phyloP scores from a whole-genome alignment of 2,113 vertebrate species.

The Panthera leo region DNA sequence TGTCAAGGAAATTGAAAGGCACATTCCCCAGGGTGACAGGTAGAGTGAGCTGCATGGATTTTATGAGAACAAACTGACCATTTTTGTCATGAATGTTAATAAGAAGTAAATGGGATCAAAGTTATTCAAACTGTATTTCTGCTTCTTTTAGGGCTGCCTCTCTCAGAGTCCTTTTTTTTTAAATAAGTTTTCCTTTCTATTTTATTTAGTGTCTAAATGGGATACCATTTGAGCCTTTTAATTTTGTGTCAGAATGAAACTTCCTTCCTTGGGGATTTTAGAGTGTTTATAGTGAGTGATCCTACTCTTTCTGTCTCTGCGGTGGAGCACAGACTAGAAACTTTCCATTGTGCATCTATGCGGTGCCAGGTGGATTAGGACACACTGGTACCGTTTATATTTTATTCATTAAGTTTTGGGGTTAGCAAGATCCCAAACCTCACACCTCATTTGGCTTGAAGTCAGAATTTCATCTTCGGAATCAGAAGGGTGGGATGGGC shows the following conservation, averaged over 20 bases:
- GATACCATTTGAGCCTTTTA: slow-evolving; percentile 50
- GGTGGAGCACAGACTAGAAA: background rate
- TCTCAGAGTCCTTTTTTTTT: background rate
- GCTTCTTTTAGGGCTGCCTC: background rate
- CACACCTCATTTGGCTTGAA: slow-evolving; percentile 1
- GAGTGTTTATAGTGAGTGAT: background rate
- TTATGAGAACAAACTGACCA: slow-evolving; percentile 75
- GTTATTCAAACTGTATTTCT: slow-evolving; percentile 45
- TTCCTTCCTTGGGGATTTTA: background rate
- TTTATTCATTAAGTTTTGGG: background rate
- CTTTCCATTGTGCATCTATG: background rate
- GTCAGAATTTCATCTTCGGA: background rate
- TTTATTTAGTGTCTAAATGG: slow-evolving; percentile 27
- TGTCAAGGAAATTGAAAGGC: slow-evolving; percentile 75
- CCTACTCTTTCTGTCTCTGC: background rate
- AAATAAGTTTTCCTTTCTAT: slow-evolving; percentile 7
- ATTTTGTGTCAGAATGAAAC: slow-evolving; percentile 53
- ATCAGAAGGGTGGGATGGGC: background rate
- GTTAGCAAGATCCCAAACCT: background rate
- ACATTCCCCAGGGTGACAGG: slow-evolving; percentile 63
- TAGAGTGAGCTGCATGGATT: slow-evolving; percentile 62
- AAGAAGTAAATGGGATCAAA: slow-evolving; percentile 75
- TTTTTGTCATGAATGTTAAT: slow-evolving; percentile 75
- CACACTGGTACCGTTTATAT: background rate
- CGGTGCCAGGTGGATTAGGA: background rate